These are phyloP conservation scores for Habroteleia sp. DNA, from an alignment of 2,888 invertebrate species.

Conservation along the genomic window DNA sequence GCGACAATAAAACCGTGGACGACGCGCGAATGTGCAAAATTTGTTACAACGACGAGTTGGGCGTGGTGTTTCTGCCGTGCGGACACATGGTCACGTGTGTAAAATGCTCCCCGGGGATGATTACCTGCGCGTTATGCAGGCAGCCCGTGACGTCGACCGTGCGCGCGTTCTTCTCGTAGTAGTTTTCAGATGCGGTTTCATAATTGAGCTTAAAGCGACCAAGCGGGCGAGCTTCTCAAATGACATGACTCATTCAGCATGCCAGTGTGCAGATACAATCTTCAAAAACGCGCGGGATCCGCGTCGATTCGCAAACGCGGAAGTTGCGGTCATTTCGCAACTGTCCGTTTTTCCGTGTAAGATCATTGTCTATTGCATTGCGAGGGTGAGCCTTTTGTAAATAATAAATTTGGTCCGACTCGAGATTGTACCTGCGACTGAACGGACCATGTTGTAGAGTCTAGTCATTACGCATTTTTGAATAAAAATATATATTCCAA, in stretches of 20 bases:
- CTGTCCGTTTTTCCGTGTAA: no score
- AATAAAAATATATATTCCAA: constrained; percentile 24
- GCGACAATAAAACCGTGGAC: constrained; percentile 64
- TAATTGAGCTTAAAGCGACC: not conserved
- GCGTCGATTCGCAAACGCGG: no score
- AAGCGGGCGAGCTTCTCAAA: constrained; percentile 46
- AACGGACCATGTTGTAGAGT: constrained; percentile 72
- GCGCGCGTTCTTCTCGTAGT: constrained; percentile 83
- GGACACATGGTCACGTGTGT: constrained; percentile 96
- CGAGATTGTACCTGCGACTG: constrained; percentile 70
- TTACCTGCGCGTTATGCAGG: constrained; percentile 94
- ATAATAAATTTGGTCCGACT: constrained; percentile 9
- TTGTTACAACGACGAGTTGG: constrained; percentile 93
- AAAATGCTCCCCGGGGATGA: constrained; percentile 93
- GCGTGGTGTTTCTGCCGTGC: constrained; percentile 96
- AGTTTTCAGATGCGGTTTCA: constrained; percentile 10
- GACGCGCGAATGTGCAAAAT: constrained; percentile 91
- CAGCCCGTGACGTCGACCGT: constrained; percentile 86
- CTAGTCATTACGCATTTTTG: constrained; percentile 72
- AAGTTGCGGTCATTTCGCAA: no score
- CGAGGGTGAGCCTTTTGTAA: no score
- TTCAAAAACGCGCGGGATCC: not conserved
- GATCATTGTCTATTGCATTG: no score
- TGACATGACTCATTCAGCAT: constrained; percentile 78
- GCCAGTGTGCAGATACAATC: constrained; percentile 73